phyloP scores from a whole-genome alignment of 2,888 invertebrate genomes.

The Nemurella pictetii region DNA sequence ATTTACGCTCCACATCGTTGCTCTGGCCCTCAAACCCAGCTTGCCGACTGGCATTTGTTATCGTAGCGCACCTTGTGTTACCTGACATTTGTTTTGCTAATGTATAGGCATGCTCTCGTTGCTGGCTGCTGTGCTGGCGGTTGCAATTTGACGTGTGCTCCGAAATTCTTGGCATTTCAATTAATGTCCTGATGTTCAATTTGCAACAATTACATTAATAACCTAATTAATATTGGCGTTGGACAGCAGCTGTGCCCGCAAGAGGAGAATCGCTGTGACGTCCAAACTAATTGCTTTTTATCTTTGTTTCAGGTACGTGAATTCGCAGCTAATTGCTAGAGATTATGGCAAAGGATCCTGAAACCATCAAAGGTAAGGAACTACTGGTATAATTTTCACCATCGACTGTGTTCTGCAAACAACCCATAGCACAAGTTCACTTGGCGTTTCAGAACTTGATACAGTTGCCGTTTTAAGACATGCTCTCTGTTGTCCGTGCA shows the following conservation, averaged over 20 bases:
- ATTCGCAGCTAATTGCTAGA: neutral
- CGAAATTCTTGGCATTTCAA: neutral
- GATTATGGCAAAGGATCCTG: neutral
- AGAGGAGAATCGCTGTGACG: neutral
- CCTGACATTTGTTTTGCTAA: neutral
- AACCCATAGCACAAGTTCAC: neutral
- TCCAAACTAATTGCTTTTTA: neutral
- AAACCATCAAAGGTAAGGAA: neutral
- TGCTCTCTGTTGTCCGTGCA: neutral
- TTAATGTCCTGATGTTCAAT: neutral
- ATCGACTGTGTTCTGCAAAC: neutral
- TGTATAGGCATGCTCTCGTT: neutral
- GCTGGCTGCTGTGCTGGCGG: neutral
- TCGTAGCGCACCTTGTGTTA: neutral
- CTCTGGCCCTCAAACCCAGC: neutral
- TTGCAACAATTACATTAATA: neutral
- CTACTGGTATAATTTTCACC: neutral
- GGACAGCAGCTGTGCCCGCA: neutral
- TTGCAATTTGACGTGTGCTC: neutral
- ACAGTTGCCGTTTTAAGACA: neutral
- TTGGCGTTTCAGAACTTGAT: neutral
- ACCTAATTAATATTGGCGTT: neutral
- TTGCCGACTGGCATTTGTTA: neutral
- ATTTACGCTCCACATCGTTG: neutral
- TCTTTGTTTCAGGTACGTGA: neutral